These are phyloP conservation scores for Drosophila rubida DNA, from an alignment of 2,888 invertebrate genomes.

Conservation along the genomic window DNA sequence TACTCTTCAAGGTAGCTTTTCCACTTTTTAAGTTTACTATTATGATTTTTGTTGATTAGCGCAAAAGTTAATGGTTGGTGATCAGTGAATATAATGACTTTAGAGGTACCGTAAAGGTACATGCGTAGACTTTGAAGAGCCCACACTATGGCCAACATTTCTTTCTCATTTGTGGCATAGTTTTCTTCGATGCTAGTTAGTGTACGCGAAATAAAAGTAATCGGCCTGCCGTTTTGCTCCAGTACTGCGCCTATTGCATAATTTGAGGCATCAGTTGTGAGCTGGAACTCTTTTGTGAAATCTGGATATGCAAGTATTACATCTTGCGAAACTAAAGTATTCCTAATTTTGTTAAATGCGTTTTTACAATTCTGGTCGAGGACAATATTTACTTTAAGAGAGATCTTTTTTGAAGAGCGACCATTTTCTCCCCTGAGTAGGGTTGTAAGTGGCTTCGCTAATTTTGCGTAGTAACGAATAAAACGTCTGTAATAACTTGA, in stretches of 20 bases:
- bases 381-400: not conserved
- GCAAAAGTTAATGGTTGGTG: conserved; percentile 27
- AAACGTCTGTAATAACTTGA: no score
- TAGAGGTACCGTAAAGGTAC: conserved; percentile 75
- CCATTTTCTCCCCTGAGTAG: no score
- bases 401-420: conserved; percentile 3
- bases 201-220: no score
- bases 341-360: conserved; percentile 29
- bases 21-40: conserved; percentile 45
- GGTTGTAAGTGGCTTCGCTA: conserved; percentile 4
- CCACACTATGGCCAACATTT: conserved; percentile 25
- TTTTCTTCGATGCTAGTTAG: no score
- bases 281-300: conserved; percentile 15
- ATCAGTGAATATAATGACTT: conserved; percentile 39
- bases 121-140: conserved; percentile 62
- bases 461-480: no score
- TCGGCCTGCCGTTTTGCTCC: no score
- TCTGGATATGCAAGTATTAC: conserved; percentile 11
- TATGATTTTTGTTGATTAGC: conserved; percentile 22
- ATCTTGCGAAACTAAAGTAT: no score
- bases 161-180: conserved; percentile 21
- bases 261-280: no score
- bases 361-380: conserved; percentile 1
- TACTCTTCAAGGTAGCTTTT: conserved; percentile 42
- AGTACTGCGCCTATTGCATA: not conserved